These are phyloP conservation scores for Struthidea cinerea DNA, from an alignment of 2,113 vertebrate species.

Conservation along the genomic window DNA sequence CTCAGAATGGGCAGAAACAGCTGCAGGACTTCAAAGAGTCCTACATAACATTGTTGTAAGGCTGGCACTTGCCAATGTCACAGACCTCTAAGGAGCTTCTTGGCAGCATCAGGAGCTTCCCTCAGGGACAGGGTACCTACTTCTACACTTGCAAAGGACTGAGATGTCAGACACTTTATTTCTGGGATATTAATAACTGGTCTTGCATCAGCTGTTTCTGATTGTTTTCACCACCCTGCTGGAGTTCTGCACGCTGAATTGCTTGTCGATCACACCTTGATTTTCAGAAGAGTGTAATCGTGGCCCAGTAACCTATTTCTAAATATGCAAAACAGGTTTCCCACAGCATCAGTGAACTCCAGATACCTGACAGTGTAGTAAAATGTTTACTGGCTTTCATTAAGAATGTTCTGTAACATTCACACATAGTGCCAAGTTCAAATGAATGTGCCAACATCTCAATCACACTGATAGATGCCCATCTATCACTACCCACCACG, in stretches of 20 bases:
- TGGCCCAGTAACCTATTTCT: conserved; percentile 54
- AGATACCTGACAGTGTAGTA: neutral
- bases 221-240: neutral
- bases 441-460: neutral
- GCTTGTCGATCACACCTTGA: neutral
- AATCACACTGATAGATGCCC: neutral
- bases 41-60: neutral
- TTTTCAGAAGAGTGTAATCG: neutral
- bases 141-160: neutral
- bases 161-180: neutral
- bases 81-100: neutral
- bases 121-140: neutral
- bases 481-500: neutral
- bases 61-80: neutral
- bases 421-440: neutral
- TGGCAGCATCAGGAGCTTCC: neutral
- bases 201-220: neutral
- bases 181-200: neutral
- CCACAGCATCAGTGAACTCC: neutral
- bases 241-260: neutral
- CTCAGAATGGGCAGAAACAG: neutral
- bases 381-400: conserved; percentile 21
- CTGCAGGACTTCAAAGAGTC: neutral
- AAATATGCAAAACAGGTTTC: conserved; percentile 14
- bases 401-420: neutral